phyloP scores from a whole-genome alignment of 2,797 vertebrate genomes.

The Argya squamiceps region DNA sequence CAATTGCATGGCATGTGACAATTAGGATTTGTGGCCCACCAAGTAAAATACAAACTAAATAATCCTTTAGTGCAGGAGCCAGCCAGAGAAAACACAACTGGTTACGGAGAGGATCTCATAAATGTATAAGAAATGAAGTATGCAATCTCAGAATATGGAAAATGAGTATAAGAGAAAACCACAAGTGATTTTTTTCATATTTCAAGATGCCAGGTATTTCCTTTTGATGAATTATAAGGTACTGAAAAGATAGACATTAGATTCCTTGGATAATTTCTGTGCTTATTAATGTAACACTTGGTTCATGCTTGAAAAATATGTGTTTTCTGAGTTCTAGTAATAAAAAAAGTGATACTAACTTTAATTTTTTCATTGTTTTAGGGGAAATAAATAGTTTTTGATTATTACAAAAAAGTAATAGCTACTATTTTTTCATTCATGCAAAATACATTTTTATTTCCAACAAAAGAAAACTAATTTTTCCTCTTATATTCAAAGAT shows the following conservation, averaged over 20 bases:
- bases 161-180: background rate
- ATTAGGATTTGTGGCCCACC: background rate
- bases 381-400: background rate
- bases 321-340: background rate
- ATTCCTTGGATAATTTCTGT: background rate
- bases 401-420: background rate
- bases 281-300: background rate
- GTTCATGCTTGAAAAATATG: background rate
- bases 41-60: background rate
- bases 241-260: background rate
- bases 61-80: background rate
- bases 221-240: slow-evolving; percentile 24
- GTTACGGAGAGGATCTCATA: background rate
- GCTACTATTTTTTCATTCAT: background rate
- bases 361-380: background rate
- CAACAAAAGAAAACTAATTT: background rate
- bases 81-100: background rate
- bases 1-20: background rate
- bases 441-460: background rate
- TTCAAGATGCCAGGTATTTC: background rate
- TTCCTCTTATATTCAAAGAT: background rate
- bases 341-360: background rate
- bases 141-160: background rate
- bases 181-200: slow-evolving; percentile 13
- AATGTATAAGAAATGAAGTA: background rate